A percentile compares a stretch with the other conserved stretches of the same genome.
Conservation (phyloP, 1,140 invertebrate genomes). For the Brachionus sp. region DNA sequence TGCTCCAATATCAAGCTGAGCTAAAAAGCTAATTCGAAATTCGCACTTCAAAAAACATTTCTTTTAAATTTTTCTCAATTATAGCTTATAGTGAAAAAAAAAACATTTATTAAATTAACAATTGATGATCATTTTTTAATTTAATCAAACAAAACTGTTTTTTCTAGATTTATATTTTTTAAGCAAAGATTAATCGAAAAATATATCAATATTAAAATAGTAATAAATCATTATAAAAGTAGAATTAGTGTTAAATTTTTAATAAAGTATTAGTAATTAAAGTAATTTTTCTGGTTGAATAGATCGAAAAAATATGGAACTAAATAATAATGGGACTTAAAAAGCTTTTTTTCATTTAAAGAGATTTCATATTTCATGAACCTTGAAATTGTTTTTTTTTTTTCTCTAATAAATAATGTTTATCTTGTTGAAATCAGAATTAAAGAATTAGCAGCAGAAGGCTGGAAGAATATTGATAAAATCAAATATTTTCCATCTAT, state of each 20-base stretch:
- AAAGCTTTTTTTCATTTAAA: not conserved
- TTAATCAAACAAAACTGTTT: not conserved
- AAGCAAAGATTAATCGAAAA: not conserved
- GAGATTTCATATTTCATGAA: not conserved
- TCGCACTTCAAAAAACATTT: not conserved
- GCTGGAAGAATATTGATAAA: not conserved
- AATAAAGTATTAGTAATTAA: not conserved
- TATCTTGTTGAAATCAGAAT: not conserved
- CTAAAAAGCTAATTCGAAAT: not conserved
- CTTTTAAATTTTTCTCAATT: not conserved
- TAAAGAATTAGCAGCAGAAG: not conserved
- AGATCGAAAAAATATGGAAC: not conserved
- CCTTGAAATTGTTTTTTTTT: not conserved
- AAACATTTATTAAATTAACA: not conserved
- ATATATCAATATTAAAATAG: not conserved
- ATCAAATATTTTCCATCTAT: not conserved
- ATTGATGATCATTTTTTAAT: not conserved
- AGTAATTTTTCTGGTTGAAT: not conserved
- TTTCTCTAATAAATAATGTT: not conserved
- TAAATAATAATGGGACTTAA: not conserved
- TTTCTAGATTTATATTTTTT: not conserved
- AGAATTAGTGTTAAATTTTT: conserved; percentile 1
- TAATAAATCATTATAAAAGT: conserved; percentile 1
- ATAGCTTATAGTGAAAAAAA: too few species aligned
- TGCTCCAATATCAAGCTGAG: not conserved